Base-by-base conservation (phyloP, 1,140 invertebrate genomes). In the Cydia fagiglandana region DNA sequence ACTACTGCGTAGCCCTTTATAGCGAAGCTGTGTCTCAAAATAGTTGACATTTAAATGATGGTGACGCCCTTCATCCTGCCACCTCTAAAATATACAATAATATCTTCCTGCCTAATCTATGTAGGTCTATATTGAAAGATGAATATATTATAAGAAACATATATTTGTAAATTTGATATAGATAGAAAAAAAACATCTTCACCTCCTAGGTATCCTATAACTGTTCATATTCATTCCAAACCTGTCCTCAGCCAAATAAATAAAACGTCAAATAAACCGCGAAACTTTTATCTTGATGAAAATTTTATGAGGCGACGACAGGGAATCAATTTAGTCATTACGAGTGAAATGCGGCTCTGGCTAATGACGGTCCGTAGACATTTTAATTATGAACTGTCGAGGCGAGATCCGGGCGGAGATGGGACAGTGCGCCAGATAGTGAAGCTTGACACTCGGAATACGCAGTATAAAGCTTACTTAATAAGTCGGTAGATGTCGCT, bases 301-400 rank as follows among this genome's bases (percentile, higher is more conserved):
- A 87, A 83, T 84, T 84, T 84, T 82, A 85, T 77, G 80, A 81
- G 77, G 75, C 78, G 79, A 73, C 80, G 81, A 84, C 79, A 83
- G 80, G 76, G 81, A 89, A 91, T 90, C 88, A 90, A 90, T 91
- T 90, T 90, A 88, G 83, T 90, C 78, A 87, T 89, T 88, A 88
- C 77, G 80, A 80, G 81, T 77, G 82, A 86, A 83, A 82, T 80
- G 79, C 78, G 79, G 80, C 77, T 80, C 77, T 78, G 77, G 77
- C 81, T 85, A 86, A 88, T 88, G 88, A 88, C 87, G 81, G 84
- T 84, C 78, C 78, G 79, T 70, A 84, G 88, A 90, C 86, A 85
- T 90, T 92, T 91, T 92, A 91, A 92, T 92, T 91, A 92, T 89
- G 80, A 89, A 84, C 88, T 91, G 89, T 90, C 90, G 83, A 78